Conservation (phyloP, 2,797 vertebrate genomes). For the Adelosebastes latens region DNA sequence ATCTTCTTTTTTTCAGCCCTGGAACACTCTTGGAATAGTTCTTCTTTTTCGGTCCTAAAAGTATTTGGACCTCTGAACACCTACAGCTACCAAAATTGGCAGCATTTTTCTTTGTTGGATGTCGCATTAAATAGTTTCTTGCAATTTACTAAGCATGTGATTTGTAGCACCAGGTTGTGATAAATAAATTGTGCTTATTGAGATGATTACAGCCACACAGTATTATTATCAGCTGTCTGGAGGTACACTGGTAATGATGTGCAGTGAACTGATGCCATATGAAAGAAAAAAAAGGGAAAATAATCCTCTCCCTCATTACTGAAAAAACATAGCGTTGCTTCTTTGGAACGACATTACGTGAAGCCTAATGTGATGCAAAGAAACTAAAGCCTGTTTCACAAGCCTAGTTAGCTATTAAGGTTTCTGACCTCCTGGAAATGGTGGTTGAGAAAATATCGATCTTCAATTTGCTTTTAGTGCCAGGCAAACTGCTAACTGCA, state of each 20-base stretch:
- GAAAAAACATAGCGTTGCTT: neutral
- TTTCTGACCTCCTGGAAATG: slow-evolving; percentile 58
- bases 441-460: slow-evolving; percentile 64
- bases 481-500: slow-evolving; percentile 51
- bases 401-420: slow-evolving; percentile 36
- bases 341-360: neutral
- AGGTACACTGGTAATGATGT: neutral
- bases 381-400: slow-evolving; percentile 31
- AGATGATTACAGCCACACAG: slow-evolving; percentile 26
- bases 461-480: slow-evolving; percentile 66
- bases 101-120: neutral
- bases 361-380: slow-evolving; percentile 13
- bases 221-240: neutral
- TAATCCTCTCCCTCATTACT: neutral
- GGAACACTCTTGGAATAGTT: neutral
- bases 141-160: slow-evolving; percentile 2
- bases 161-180: slow-evolving; percentile 5
- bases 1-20: neutral
- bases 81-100: neutral
- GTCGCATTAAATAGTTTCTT: neutral
- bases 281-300: neutral
- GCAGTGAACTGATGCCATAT: neutral
- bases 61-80: neutral
- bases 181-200: slow-evolving; percentile 7
- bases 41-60: neutral